Conservation (phyloP, 2,113 vertebrate genomes). For the Psittacula cyanocephala region DNA sequence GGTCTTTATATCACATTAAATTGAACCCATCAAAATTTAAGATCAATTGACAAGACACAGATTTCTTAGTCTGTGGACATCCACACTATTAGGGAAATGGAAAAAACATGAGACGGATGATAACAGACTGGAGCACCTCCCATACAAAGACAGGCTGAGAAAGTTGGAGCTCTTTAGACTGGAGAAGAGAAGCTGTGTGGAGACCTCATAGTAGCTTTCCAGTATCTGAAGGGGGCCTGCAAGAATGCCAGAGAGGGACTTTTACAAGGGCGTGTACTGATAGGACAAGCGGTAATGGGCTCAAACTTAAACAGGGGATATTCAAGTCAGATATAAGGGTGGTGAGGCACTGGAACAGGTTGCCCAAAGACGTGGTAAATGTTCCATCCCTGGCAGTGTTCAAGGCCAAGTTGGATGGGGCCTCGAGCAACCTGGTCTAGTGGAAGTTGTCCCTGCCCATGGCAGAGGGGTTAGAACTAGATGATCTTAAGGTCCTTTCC, state of each 20-base stretch:
- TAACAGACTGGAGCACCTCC: not conserved
- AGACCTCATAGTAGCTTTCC: not conserved
- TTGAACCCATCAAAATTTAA: not conserved
- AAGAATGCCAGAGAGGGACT: not conserved
- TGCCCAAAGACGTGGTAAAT: not conserved
- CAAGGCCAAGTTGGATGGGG: not conserved
- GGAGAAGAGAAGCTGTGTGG: not conserved
- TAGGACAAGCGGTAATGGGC: not conserved
- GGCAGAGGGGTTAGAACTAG: not conserved
- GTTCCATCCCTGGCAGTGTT: not conserved
- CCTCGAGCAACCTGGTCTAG: not conserved
- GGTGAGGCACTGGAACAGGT: not conserved
- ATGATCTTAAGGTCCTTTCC: not conserved
- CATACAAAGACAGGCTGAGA: not conserved
- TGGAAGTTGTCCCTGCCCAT: not conserved
- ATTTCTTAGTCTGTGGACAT: not conserved
- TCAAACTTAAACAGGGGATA: not conserved
- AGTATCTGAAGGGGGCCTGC: not conserved
- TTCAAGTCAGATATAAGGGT: not conserved
- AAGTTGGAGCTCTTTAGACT: not conserved
- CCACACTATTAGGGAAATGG: not conserved
- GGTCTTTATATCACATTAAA: not conserved
- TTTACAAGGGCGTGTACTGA: not conserved
- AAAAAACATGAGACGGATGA: not conserved
- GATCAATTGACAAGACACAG: not conserved